Evolutionary conservation across 1,140 invertebrate genomes (phyloP).

Genomic region (Pogonomyrmex barbatus): DNA sequence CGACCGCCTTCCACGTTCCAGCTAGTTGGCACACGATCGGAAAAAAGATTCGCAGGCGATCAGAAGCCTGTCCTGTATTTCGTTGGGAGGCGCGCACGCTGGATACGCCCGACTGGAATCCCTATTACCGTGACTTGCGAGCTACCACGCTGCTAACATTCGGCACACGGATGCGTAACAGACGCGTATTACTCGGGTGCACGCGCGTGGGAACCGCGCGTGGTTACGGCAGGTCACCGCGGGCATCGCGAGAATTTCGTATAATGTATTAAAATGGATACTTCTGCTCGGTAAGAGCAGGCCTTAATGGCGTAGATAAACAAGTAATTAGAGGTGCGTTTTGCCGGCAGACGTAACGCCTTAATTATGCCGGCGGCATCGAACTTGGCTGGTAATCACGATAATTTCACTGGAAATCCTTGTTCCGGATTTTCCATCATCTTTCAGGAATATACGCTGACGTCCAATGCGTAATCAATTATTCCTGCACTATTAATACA

Average conservation of each 20-base stretch:
- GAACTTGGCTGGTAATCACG: not conserved
- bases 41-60: slow-evolving; percentile 65
- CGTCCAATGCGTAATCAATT: not conserved
- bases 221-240: slow-evolving; percentile 4
- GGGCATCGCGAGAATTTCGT: slow-evolving; percentile 46
- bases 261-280: slow-evolving; percentile 59
- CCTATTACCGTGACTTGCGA: slow-evolving; percentile 38
- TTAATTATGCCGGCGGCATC: slow-evolving; percentile 43
- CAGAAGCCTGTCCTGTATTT: slow-evolving; percentile 46
- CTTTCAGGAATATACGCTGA: not conserved
- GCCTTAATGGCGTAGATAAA: slow-evolving; percentile 52
- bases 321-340: slow-evolving; percentile 56
- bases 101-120: slow-evolving; percentile 56
- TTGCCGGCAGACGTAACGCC: slow-evolving; percentile 50
- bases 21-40: slow-evolving; percentile 66
- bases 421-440: slow-evolving; percentile 39
- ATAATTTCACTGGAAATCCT: slow-evolving; percentile 31
- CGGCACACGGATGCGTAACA: slow-evolving; percentile 62
- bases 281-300: slow-evolving; percentile 23
- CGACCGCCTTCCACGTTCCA: slow-evolving; percentile 45
- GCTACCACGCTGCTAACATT: slow-evolving; percentile 62
- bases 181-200: slow-evolving; percentile 23
- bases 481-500: not conserved
- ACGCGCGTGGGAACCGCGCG: slow-evolving; percentile 31
- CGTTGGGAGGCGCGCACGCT: slow-evolving; percentile 41